Evolutionary conservation across 2,797 vertebrate genomes (phyloP).

Genomic region (Merluccius polli): DNA sequence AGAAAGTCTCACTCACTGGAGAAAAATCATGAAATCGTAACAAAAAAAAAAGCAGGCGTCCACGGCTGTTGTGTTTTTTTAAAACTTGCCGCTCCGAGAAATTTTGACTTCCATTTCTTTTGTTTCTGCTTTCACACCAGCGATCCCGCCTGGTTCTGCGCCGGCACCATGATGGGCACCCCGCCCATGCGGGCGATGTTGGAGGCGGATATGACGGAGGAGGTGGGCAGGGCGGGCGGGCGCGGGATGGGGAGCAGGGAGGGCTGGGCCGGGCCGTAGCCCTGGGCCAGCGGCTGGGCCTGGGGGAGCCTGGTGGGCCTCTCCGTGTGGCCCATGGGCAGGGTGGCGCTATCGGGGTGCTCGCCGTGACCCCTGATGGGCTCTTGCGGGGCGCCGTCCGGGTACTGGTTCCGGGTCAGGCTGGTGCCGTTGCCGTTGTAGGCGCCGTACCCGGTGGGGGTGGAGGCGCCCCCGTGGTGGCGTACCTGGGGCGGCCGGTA

Average conservation of each 20-base stretch:
- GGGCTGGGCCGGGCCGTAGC: neutral
- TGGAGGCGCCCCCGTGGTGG: constrained; percentile 51
- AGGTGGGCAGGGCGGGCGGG: constrained; percentile 54
- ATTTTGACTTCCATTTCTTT: neutral
- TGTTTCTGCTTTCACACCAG: constrained; percentile 75
- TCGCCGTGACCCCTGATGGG: neutral
- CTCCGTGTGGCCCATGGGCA: constrained; percentile 64
- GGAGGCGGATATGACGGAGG: constrained; percentile 66
- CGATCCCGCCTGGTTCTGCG: constrained; percentile 90
- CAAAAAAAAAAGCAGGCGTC: neutral
- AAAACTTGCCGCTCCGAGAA: neutral
- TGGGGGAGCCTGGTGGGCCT: constrained; percentile 59
- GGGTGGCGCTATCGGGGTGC: constrained; percentile 49
- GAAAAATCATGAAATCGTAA: neutral
- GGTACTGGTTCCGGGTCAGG: constrained; percentile 36
- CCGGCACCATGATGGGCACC: constrained; percentile 88
- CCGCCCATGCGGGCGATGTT: constrained; percentile 85
- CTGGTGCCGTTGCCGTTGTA: constrained; percentile 56
- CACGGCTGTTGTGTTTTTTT: neutral
- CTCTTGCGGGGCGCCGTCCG: constrained; percentile 25
- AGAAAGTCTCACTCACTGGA: neutral
- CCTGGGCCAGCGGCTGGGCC: constrained; percentile 49
- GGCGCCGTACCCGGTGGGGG: constrained; percentile 62
- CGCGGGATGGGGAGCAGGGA: constrained; percentile 37
- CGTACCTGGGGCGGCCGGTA: constrained; percentile 62